Evolutionary conservation across 2,888 invertebrate genomes (phyloP).

Genomic region (Eristalis arbustorum): DNA sequence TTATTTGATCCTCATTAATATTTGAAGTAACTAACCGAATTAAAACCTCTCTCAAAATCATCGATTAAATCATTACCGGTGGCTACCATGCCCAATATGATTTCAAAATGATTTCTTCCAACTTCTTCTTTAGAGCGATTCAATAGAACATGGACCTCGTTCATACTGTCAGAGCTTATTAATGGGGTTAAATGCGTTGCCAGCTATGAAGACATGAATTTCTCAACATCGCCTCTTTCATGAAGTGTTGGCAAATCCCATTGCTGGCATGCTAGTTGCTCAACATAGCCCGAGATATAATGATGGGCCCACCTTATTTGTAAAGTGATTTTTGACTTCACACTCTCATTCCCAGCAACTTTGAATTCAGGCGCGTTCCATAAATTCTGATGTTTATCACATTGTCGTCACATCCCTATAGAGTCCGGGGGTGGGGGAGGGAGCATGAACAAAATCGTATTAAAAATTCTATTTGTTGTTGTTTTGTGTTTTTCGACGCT

Average conservation of each 20-base stretch:
- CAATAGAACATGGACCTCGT: background rate
- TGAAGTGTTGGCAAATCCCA: background rate
- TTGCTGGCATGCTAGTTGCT: background rate
- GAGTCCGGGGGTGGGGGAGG: background rate
- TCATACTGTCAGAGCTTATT: background rate
- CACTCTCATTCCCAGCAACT: background rate
- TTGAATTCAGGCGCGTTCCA: conserved; percentile 3
- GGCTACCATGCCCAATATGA: background rate
- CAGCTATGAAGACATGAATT: conserved; percentile 3
- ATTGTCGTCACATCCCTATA: background rate
- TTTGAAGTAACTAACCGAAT: background rate
- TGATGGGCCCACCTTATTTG: conserved; percentile 34
- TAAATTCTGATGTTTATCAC: conserved; percentile 43
- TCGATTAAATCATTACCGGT: background rate
- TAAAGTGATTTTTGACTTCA: conserved; percentile 32
- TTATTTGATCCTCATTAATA: background rate
- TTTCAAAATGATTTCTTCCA: background rate
- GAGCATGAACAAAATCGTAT: background rate
- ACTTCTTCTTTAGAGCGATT: background rate
- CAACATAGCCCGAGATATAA: conserved; percentile 3
- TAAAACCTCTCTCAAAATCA: background rate
- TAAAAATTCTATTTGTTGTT: conserved; percentile 1
- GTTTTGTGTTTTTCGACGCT: background rate
- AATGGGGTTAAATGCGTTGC: conserved; percentile 13
- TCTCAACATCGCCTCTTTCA: conserved; percentile 1